Evolutionary conservation across 2,888 invertebrate species (phyloP), one percentile per base, ranked within the genome.

Genomic region (Polylopha cassiicola): DNA sequence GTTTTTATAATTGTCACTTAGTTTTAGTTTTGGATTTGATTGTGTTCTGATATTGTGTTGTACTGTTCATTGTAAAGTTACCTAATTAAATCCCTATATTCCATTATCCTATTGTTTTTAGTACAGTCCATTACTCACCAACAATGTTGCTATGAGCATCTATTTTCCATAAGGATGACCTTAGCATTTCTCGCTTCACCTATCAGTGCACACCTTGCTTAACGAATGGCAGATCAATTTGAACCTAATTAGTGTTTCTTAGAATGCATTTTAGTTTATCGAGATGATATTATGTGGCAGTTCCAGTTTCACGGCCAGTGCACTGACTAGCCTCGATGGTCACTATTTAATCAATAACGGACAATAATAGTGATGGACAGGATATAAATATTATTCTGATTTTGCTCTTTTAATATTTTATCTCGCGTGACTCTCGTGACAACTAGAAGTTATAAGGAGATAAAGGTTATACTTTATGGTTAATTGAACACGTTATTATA

Each of bases 111-210:
- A n/a, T n/a, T n/a, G n/a, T n/a, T n/a, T n/a, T n/a, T n/a, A n/a
- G n/a, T n/a, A n/a, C n/a, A n/a, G n/a, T n/a, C n/a, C n/a, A n/a
- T n/a, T n/a, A n/a, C n/a, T n/a, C n/a, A n/a, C n/a, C n/a, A n/a
- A n/a, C n/a, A n/a, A n/a, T n/a, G n/a, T n/a, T n/a, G n/a, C n/a
- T n/a, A n/a, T n/a, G n/a, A n/a, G n/a, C n/a, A 27, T 24, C 55
- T 60, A 69, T 67, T 68, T 69, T 70, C 65, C 65, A 54, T 61
- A 51, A 59, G 60, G 44, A 49, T 55, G 53, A 57, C 65, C 63
- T 67, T 63, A 64, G 51, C 58, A 60, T 63, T 65, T 62, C 55
- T 55, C 58, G 50, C 46, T 42, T 44, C 46, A 31, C 21, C 44
- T 43, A 15, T 8, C 21, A 48, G 39, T 55, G 54, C 56, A 54